phyloP scores from a whole-genome alignment of 2,113 vertebrate genomes.

The Hydropotes inermis region DNA sequence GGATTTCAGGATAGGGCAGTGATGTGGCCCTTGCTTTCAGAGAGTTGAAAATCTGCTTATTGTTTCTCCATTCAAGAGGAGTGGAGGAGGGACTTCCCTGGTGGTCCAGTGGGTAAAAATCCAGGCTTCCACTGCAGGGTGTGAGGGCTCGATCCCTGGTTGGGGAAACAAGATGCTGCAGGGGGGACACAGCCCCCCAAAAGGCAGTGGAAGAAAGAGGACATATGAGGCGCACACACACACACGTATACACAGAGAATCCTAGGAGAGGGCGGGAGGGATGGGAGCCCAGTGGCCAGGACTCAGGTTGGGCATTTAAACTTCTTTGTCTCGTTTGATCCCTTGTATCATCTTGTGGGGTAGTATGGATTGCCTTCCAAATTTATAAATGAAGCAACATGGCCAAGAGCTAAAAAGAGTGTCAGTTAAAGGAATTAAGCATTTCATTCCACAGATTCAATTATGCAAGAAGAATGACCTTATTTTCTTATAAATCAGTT shows the following conservation, averaged over 20 bases:
- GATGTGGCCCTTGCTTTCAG: background rate
- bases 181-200: background rate
- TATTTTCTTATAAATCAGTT: background rate
- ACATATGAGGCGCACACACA: rapidly evolving
- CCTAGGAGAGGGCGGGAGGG: background rate
- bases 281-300: rapidly evolving
- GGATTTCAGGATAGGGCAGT: background rate
- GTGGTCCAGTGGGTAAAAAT: background rate
- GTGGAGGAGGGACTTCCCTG: background rate
- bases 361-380: background rate
- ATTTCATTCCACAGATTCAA: background rate
- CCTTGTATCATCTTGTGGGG: too few species aligned
- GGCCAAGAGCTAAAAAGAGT: background rate
- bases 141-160: background rate
- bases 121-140: background rate
- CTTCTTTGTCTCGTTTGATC: background rate
- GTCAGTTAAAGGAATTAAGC: background rate
- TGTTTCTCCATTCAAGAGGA: background rate
- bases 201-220: background rate
- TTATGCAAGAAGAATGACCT: background rate
- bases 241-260: background rate
- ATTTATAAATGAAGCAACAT: background rate
- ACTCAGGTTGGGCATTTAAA: background rate
- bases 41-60: background rate
- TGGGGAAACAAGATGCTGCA: background rate